Evolutionary conservation across 2,797 vertebrate genomes (phyloP).

Genomic region (Zenarchopterus dispar): DNA sequence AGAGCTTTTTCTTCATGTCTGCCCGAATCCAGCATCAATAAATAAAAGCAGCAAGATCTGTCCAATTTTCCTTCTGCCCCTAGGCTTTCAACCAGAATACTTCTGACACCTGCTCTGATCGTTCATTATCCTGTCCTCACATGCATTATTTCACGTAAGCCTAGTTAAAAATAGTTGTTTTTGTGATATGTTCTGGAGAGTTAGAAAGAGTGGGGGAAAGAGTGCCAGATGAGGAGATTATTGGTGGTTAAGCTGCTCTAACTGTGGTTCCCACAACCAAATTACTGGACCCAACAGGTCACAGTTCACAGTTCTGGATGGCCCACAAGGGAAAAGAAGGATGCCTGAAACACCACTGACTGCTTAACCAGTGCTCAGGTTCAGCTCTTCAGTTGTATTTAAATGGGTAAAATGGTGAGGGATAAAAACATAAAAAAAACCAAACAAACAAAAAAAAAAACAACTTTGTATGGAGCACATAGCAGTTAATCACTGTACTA

Average conservation of each 20-base stretch:
- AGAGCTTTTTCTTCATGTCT: slow-evolving; percentile 57
- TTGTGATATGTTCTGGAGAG: slow-evolving; percentile 41
- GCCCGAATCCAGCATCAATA: slow-evolving; percentile 71
- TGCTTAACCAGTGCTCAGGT: not conserved
- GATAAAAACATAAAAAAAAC: no score
- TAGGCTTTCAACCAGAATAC: slow-evolving; percentile 55
- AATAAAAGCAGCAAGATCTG: slow-evolving; percentile 65
- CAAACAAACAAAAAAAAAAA: no score
- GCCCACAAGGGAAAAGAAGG: slow-evolving; percentile 43
- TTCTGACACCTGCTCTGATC: slow-evolving; percentile 70
- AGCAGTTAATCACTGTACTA: no score
- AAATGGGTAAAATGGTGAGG: not conserved
- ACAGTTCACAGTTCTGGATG: slow-evolving; percentile 64
- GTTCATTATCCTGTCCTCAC: slow-evolving; percentile 54
- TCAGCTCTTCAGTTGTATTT: slow-evolving; percentile 2
- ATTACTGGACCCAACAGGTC: slow-evolving; percentile 62
- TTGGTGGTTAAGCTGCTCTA: slow-evolving; percentile 63
- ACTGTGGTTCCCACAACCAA: slow-evolving; percentile 52
- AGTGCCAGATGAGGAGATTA: slow-evolving; percentile 74
- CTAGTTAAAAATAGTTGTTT: slow-evolving; percentile 62
- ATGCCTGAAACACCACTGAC: slow-evolving; percentile 4
- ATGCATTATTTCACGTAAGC: slow-evolving; percentile 67
- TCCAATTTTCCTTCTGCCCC: slow-evolving; percentile 57
- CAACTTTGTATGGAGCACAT: no score
- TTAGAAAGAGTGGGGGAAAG: slow-evolving; percentile 45